Conservation (phyloP, 2,888 invertebrate genomes). For the Lasioglossum calceatum region DNA sequence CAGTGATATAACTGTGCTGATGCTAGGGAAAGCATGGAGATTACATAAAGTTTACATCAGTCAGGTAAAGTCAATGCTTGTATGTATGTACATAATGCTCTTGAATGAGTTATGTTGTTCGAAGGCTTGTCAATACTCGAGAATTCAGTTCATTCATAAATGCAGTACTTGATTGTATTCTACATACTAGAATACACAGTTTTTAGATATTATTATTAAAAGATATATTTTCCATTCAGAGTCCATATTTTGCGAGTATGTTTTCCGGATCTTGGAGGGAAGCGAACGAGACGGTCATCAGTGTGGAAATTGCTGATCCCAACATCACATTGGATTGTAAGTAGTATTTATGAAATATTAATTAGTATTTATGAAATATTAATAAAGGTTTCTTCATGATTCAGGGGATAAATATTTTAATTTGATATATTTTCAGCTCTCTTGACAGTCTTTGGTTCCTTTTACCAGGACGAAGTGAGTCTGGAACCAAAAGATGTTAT, state of each 20-base stretch:
- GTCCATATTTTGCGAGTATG: constrained; percentile 92
- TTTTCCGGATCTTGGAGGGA: constrained; percentile 92
- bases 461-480: constrained; percentile 91
- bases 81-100: not conserved
- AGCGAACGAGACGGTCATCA: constrained; percentile 87
- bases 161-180: not conserved
- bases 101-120: not conserved
- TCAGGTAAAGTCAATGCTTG: constrained; percentile 84
- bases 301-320: constrained; percentile 90
- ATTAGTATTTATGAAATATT: constrained; percentile 11
- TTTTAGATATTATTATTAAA: not conserved
- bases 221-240: constrained; percentile 84
- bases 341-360: constrained; percentile 54
- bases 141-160: not conserved
- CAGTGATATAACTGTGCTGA: constrained; percentile 90
- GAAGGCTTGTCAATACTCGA: not conserved
- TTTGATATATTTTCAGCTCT: constrained; percentile 86
- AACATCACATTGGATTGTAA: constrained; percentile 89
- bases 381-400: not conserved
- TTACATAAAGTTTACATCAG: constrained; percentile 92
- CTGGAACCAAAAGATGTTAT: constrained; percentile 89
- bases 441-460: constrained; percentile 89
- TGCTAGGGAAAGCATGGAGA: constrained; percentile 90
- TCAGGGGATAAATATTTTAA: not conserved
- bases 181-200: not conserved